Evolutionary conservation across 2,113 vertebrate genomes (phyloP).

Genomic region (Accipiter cooperii): DNA sequence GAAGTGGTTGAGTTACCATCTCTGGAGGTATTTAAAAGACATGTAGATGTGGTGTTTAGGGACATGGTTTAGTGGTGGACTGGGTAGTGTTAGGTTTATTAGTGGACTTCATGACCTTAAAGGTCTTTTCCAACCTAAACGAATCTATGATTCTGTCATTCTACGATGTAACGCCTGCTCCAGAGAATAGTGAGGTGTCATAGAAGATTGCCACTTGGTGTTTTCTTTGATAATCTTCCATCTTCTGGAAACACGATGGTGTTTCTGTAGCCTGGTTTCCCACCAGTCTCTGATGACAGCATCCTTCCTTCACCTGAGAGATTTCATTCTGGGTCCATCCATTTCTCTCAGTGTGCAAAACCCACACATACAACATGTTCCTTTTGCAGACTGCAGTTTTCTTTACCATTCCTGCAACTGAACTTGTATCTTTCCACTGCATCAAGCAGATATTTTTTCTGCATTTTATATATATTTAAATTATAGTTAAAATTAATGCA

Average conservation of each 20-base stretch:
- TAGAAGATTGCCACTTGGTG: not conserved
- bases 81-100: not conserved
- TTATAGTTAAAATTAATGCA: not conserved
- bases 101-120: not conserved
- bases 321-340: not conserved
- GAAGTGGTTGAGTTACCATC: no score
- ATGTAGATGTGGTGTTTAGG: rapidly evolving
- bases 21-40: not conserved
- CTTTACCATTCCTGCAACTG: not conserved
- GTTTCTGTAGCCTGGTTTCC: not conserved
- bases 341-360: not conserved
- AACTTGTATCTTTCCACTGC: not conserved
- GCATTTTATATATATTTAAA: not conserved
- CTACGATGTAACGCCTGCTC: not conserved
- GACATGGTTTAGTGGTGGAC: not conserved
- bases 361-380: rapidly evolving
- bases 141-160: not conserved
- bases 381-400: not conserved
- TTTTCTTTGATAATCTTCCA: not conserved
- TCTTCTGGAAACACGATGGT: not conserved
- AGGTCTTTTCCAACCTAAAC: not conserved
- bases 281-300: not conserved
- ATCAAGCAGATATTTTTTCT: not conserved
- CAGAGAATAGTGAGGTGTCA: not conserved
- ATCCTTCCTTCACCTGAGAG: not conserved